A percentile compares a stretch with the other conserved stretches of the same genome.
These are phyloP conservation scores for Strigamia transsilvanica DNA, from an alignment of 2,888 invertebrate genomes.

Conservation along the genomic window DNA sequence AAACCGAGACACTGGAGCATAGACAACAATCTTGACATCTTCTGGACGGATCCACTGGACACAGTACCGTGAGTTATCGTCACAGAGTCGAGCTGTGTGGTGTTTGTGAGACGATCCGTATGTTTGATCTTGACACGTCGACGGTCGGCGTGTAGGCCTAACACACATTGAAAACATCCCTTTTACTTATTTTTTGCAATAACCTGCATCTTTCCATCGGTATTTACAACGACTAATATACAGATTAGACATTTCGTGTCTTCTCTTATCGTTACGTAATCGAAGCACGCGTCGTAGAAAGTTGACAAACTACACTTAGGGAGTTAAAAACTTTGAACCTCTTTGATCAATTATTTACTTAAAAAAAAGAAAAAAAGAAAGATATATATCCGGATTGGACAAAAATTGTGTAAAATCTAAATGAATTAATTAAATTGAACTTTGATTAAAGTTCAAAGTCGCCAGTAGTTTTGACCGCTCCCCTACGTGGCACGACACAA, in stretches of 20 bases:
- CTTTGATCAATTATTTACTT: neutral
- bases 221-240: neutral
- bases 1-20: conserved; percentile 51
- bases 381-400: neutral
- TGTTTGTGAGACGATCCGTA: conserved; percentile 28
- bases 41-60: conserved; percentile 52
- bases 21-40: conserved; percentile 52
- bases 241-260: neutral
- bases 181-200: neutral
- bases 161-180: neutral
- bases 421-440: conserved; percentile 41
- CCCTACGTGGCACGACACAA: conserved; percentile 45
- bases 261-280: conserved; percentile 32
- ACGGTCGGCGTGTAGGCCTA: conserved; percentile 51
- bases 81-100: neutral
- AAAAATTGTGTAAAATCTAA: neutral
- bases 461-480: conserved; percentile 36
- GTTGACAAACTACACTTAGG: conserved; percentile 31
- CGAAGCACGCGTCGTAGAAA: conserved; percentile 28
- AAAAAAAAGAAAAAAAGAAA: neutral
- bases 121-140: conserved; percentile 52
- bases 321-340: conserved; percentile 20
- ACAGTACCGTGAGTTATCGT: conserved; percentile 51
- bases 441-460: conserved; percentile 49
- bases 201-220: neutral